Evolutionary conservation across 92 coral and sea anemone genomes (phyloP).

Genomic region (Paramuricea clavata): DNA sequence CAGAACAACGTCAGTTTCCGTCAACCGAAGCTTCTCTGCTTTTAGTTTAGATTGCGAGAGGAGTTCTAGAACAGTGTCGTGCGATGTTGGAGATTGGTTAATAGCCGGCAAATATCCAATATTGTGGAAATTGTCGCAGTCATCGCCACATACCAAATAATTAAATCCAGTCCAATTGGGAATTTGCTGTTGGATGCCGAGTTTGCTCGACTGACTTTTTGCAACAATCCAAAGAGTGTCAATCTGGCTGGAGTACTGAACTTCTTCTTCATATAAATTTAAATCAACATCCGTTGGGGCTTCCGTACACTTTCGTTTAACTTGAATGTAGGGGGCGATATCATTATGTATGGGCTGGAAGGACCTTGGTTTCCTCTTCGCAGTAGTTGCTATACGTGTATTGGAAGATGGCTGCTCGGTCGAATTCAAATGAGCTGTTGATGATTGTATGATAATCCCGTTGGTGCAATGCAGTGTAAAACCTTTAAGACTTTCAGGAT

Average conservation of each 20-base stretch:
- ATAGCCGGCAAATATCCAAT: conserved; percentile 35
- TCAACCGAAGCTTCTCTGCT: conserved; percentile 34
- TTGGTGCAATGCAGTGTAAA: conserved; percentile 12
- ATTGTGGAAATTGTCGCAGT: not conserved
- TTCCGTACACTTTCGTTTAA: not conserved
- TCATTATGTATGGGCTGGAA: not conserved
- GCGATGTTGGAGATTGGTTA: conserved; percentile 22
- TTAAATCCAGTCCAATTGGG: conserved; percentile 6
- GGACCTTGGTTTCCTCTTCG: not conserved
- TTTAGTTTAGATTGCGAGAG: conserved; percentile 29
- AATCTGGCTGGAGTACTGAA: not conserved
- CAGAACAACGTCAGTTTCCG: conserved; percentile 38
- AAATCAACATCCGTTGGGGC: not conserved
- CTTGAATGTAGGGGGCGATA: not conserved
- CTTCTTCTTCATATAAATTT: conserved; percentile 27
- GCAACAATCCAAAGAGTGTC: not conserved
- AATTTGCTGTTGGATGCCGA: not conserved
- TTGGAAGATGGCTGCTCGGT: not conserved
- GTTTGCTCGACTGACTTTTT: not conserved
- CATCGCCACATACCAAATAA: not conserved
- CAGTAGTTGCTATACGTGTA: not conserved
- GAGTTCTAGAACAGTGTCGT: conserved; percentile 30
- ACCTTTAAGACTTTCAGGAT: conserved; percentile 31
- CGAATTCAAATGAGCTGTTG: not conserved
- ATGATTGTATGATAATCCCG: conserved; percentile 9